Evolutionary conservation across 2,888 invertebrate genomes (phyloP), one percentile per base, ranked within the genome.

Genomic region (Erannis defoliaria): DNA sequence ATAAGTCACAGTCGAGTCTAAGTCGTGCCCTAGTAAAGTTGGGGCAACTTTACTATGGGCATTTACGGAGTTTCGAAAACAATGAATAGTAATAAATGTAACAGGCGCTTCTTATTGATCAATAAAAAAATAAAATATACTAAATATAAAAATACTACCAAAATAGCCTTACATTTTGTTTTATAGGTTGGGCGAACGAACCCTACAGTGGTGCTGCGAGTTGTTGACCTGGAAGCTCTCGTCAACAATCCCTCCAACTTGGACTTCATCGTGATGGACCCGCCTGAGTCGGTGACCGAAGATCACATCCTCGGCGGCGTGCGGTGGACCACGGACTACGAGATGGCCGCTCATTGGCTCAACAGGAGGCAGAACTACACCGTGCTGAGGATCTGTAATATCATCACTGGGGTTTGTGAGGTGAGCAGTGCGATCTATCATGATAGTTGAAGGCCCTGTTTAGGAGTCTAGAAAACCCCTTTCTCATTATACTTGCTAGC

Each of bases 361-460:
- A 98, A 98, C 82, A 94, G 99, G 29, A 93, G 97, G 16, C 99
- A 99, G 89, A 98, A 96, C 79, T 84, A 94, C 55, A 93, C 95
- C 1, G 88, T 94, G 23, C 78, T 96, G n/a, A 93, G 94, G 33
- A 87, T 95, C 10, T 96, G 96, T 79, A 85, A 93, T 65, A 67
- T 89, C 8, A 72, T 77, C 10, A 86, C 81, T 58, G 68, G 59
- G 5, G 14, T 0, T 19, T 90, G 87, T 64, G 84, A 84, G 77
- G 93, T 91, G 59, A 72, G 77, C 8, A 38, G 37, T 26, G 5
- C 26, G 4, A 26, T 26, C 4, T 26, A n/a, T n/a, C n/a, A n/a
- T n/a, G n/a, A n/a, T n/a, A n/a, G n/a, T n/a, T n/a, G n/a, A 23
- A 23, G 23, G 5, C 23, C 5, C 23, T 5, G 23, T 23, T 23